Evolutionary conservation across 2,113 vertebrate species (phyloP).

Genomic region (Petaurus breviceps): DNA sequence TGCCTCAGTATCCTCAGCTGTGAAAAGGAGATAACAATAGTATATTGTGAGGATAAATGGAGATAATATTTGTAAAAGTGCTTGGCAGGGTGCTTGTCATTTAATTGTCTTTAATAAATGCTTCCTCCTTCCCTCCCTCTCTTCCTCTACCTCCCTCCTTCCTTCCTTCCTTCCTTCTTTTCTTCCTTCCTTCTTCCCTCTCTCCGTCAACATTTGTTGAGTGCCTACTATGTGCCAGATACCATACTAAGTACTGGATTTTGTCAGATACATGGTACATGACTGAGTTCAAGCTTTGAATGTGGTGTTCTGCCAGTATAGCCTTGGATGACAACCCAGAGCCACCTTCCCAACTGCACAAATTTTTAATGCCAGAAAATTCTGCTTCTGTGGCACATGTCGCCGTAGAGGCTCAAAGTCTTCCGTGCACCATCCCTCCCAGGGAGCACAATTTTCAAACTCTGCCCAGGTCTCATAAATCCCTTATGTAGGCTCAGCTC

Average conservation of each 20-base stretch:
- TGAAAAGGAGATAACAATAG: background rate
- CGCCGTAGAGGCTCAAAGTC: background rate
- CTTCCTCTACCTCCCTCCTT: background rate
- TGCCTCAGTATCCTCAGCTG: background rate
- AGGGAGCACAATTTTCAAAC: background rate
- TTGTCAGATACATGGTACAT: background rate
- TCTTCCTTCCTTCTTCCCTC: background rate
- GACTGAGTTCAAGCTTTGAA: background rate
- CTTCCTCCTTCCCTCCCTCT: background rate
- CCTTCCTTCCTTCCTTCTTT: fast-evolving
- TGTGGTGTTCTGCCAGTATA: background rate
- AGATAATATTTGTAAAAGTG: background rate
- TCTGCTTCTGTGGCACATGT: background rate
- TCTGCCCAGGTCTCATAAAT: background rate
- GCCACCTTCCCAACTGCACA: background rate
- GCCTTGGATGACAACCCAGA: background rate
- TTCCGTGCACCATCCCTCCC: background rate
- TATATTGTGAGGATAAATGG: background rate
- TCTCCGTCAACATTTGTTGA: background rate
- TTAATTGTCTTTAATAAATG: background rate
- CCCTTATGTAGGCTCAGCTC: background rate
- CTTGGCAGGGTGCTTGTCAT: background rate
- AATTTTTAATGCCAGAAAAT: background rate
- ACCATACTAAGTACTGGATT: background rate
- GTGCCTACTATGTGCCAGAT: background rate